Percentiles rank a stretch among this genome's conserved stretches.
Conservation (phyloP, 1,140 invertebrate genomes). For the Globodera rostochiensis region DNA sequence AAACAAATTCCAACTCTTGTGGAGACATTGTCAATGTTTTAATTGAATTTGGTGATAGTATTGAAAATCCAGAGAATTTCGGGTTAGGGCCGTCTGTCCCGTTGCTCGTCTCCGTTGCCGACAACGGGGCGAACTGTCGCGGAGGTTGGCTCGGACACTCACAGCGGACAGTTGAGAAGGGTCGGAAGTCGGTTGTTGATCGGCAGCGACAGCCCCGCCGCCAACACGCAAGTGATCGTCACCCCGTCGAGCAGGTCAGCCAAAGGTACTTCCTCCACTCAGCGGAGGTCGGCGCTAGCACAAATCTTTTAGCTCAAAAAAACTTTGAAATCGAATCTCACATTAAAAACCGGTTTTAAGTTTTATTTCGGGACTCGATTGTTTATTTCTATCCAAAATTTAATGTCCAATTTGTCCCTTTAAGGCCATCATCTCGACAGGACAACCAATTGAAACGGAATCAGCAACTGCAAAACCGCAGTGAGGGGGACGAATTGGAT, state of each 20-base stretch:
- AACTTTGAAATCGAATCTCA: too few relatives aligned
- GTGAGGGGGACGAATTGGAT: background rate
- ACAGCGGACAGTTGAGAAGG: conserved; percentile 15
- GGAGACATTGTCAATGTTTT: too few relatives aligned
- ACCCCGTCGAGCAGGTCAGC: conserved; percentile 31
- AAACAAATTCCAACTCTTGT: too few relatives aligned
- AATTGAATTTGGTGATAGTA: too few relatives aligned
- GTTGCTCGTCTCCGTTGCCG: conserved; percentile 14
- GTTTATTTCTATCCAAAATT: too few relatives aligned
- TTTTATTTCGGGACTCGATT: too few relatives aligned
- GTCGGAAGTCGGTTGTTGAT: conserved; percentile 5
- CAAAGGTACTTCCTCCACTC: background rate
- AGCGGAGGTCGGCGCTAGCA: background rate
- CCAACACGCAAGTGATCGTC: conserved; percentile 32
- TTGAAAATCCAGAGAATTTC: too few relatives aligned
- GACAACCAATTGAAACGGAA: background rate
- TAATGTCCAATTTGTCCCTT: background rate
- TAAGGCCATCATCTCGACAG: conserved; percentile 1
- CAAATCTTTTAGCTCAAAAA: background rate
- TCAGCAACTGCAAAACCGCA: background rate
- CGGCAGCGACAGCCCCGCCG: background rate
- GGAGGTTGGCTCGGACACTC: background rate
- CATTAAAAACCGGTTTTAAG: too few relatives aligned
- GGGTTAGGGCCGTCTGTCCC: conserved; percentile 6
- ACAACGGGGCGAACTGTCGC: background rate